Base-by-base conservation (phyloP, 1,140 invertebrate species). In the Nephila pilipes region DNA sequence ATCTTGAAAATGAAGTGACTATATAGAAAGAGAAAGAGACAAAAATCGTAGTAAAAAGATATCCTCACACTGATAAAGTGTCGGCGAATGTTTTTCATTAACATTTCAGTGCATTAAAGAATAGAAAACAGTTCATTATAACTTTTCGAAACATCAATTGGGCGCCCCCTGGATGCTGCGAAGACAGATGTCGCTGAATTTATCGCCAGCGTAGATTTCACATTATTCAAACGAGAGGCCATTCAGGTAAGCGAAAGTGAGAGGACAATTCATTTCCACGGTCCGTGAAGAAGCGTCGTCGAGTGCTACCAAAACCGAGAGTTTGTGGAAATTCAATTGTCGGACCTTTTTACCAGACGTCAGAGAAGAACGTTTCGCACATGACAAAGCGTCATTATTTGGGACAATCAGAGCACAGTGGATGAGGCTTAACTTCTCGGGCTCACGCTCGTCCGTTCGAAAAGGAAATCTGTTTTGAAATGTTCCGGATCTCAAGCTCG, bases 381-480 rank as follows among this genome's bases (percentile, higher is more conserved):
- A 57, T 87, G 10, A 10, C 36, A 69, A 38, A 38, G 60, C 20
- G 18, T 65, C 60, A 65, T 87, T 87, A 87, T 65, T 25, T 18
- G 38, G 10, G 20, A 18, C 32, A 60, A 87, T 65, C 60, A 87
- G 85, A 87, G 85, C 85, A 69, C 22, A 65, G 32, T 85, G 32
- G 60, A 85, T 8, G 29, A 60, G 54, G 29, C 36, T 75, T 75
- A 75, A 75, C 69, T 36, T 75, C 69, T 55, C 46, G 10, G 16
- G n/a, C 38, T 25, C 80, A 58, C 25, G 58, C 6, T 32, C 5
- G 55, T 14, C 46, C 46, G 12, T 46, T 46, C 46, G 6, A 46
- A 46, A 46, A 55, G 8, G 14, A 20, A n/a, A 60, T 60, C 54
- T 29, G 83, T 85, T 85, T 25, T 25, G 57, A 58, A 85, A 85